phyloP scores from a whole-genome alignment of 2,888 invertebrate species.

The Euplexia lucipara region DNA sequence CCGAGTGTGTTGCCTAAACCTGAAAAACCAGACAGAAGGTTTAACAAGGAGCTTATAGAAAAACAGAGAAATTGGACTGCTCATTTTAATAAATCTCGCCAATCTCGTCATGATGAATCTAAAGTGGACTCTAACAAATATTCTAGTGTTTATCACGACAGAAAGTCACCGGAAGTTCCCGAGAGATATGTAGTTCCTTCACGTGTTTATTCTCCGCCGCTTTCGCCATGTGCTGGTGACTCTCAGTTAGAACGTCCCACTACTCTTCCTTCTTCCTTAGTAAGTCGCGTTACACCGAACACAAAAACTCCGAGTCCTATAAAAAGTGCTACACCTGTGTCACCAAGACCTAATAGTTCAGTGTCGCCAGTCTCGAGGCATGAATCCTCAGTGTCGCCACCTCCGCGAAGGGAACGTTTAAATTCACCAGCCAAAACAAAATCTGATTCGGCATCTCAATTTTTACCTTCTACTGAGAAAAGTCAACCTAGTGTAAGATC shows the following conservation, averaged over 20 bases:
- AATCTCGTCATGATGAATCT: conserved; percentile 83
- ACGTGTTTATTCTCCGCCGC: conserved; percentile 88
- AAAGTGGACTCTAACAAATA: conserved; percentile 81
- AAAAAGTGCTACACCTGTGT: conserved; percentile 78
- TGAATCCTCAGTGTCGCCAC: conserved; percentile 75
- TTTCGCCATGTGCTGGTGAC: conserved; percentile 92
- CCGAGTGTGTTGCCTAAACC: conserved; percentile 93
- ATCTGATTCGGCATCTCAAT: conserved; percentile 65
- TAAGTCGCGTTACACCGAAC: conserved; percentile 79
- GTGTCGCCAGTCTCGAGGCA: conserved; percentile 75
- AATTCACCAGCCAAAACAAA: conserved; percentile 73
- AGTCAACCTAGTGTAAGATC: conserved; percentile 72
- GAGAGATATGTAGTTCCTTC: conserved; percentile 85
- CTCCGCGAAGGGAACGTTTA: conserved; percentile 75
- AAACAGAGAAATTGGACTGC: conserved; percentile 98
- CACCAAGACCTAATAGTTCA: conserved; percentile 77
- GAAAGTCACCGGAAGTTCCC: conserved; percentile 82
- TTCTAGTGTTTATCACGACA: conserved; percentile 79
- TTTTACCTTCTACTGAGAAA: conserved; percentile 70
- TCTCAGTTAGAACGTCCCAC: conserved; percentile 85
- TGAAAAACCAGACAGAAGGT: conserved; percentile 95
- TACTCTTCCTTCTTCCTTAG: conserved; percentile 83
- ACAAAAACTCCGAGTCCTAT: conserved; percentile 87
- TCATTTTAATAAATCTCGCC: conserved; percentile 95
- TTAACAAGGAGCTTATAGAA: conserved; percentile 96